Evolutionary conservation across 2,888 invertebrate species (phyloP).

Genomic region (Smittia sp.): DNA sequence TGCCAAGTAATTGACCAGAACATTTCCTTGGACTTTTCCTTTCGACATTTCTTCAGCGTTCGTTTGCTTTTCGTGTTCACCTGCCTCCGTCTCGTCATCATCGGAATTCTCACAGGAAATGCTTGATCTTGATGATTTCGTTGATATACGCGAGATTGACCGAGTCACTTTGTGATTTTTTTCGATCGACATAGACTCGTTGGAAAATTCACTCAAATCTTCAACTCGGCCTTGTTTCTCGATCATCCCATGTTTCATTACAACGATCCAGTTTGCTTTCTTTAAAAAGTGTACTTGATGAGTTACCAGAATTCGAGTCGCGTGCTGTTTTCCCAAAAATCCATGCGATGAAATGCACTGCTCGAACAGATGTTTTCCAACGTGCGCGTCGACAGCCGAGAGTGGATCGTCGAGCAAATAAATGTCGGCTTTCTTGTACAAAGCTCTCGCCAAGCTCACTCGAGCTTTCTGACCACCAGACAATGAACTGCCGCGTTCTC

Average conservation of each 20-base stretch:
- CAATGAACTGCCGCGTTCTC: slow-evolving; percentile 60
- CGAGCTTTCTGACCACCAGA: slow-evolving; percentile 71
- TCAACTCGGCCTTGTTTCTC: slow-evolving; percentile 55
- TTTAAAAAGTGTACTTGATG: slow-evolving; percentile 71
- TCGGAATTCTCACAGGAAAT: slow-evolving; percentile 40
- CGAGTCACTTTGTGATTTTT: too few species aligned
- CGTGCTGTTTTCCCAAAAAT: slow-evolving; percentile 54
- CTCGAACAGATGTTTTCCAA: slow-evolving; percentile 67
- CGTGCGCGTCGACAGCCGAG: slow-evolving; percentile 71
- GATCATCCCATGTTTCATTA: slow-evolving; percentile 58
- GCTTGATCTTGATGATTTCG: background rate
- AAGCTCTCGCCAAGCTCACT: slow-evolving; percentile 49
- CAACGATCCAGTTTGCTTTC: slow-evolving; percentile 58
- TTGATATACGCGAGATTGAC: slow-evolving; percentile 41
- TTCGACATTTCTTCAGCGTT: slow-evolving; percentile 52
- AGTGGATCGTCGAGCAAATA: slow-evolving; percentile 74
- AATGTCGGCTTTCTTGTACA: slow-evolving; percentile 61
- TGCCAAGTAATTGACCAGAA: slow-evolving; percentile 55
- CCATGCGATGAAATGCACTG: slow-evolving; percentile 60
- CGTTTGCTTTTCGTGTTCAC: slow-evolving; percentile 46
- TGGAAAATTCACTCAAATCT: slow-evolving; percentile 53
- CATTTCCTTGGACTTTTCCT: slow-evolving; percentile 53
- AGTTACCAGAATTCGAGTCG: slow-evolving; percentile 69
- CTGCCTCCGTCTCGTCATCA: slow-evolving; percentile 48
- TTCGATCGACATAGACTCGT: slow-evolving; percentile 56